A percentile compares a stretch with the other conserved stretches of the same genome.
Conservation (phyloP, 2,888 invertebrate species). For the Corythucha ciliata region DNA sequence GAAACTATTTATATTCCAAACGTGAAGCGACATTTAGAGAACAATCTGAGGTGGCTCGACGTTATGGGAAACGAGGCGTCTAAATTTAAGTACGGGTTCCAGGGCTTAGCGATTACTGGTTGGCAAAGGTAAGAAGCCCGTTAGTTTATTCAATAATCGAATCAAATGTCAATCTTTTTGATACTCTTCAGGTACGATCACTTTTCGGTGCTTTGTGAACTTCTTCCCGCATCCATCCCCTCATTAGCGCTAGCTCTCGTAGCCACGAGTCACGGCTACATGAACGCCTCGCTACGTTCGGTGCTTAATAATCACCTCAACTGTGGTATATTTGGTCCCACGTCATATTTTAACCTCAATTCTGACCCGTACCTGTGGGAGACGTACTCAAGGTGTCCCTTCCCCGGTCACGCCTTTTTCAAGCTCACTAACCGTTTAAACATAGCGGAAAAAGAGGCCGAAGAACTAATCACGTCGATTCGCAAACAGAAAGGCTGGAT, state of each 20-base stretch:
- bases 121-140: slow-evolving; percentile 46
- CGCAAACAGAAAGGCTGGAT: slow-evolving; percentile 47
- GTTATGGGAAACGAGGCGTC: slow-evolving; percentile 52
- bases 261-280: slow-evolving; percentile 52
- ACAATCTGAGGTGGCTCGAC: slow-evolving; percentile 59
- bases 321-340: slow-evolving; percentile 44
- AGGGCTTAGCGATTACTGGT: slow-evolving; percentile 50
- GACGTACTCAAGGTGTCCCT: slow-evolving; percentile 52
- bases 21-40: slow-evolving; percentile 57
- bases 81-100: slow-evolving; percentile 46
- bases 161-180: no score
- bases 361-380: slow-evolving; percentile 54
- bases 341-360: slow-evolving; percentile 43
- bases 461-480: slow-evolving; percentile 30
- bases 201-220: slow-evolving; percentile 58
- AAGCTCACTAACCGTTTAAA: slow-evolving; percentile 44
- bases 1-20: slow-evolving; percentile 59
- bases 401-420: slow-evolving; percentile 52
- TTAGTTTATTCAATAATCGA: neutral
- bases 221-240: slow-evolving; percentile 56
- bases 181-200: slow-evolving; percentile 57
- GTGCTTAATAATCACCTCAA: slow-evolving; percentile 46
- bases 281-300: slow-evolving; percentile 47
- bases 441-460: slow-evolving; percentile 41
- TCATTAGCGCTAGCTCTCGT: slow-evolving; percentile 52